Conservation (phyloP, 2,888 invertebrate species). For the Incurvaria masculella region DNA sequence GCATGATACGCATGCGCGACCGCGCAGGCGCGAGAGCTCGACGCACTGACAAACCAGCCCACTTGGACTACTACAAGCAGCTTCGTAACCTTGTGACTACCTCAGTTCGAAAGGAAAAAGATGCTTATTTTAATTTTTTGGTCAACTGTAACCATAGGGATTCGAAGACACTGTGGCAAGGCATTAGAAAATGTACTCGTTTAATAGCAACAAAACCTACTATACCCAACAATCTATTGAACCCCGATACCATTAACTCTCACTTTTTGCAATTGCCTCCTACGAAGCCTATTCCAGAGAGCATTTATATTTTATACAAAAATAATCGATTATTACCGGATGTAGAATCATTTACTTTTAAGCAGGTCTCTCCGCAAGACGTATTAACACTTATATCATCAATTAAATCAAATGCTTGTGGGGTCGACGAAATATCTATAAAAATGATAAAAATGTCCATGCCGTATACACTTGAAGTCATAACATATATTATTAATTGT, state of each 20-base stretch:
- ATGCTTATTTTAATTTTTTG: constrained; percentile 7
- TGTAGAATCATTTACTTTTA: constrained; percentile 7
- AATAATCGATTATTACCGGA: constrained; percentile 1
- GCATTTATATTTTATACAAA: not conserved
- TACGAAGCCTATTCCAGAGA: not conserved
- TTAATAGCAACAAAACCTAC: not conserved
- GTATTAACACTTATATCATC: constrained; percentile 6
- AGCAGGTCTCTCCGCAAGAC: not conserved
- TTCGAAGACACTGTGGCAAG: constrained; percentile 10
- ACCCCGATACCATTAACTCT: constrained; percentile 8
- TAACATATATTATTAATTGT: not conserved
- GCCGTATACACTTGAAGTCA: not conserved
- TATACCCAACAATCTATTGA: constrained; percentile 7
- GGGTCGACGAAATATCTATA: constrained; percentile 7
- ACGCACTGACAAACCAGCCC: not conserved
- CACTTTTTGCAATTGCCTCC: constrained; percentile 5
- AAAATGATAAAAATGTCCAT: constrained; percentile 9
- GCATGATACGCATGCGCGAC: constrained; percentile 9
- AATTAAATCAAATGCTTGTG: constrained; percentile 10
- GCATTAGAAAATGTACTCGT: constrained; percentile 7
- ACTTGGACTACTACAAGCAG: constrained; percentile 8
- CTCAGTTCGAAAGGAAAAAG: constrained; percentile 6
- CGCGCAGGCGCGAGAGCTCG: constrained; percentile 3
- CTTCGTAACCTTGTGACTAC: constrained; percentile 6
- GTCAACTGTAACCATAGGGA: constrained; percentile 8